These are phyloP conservation scores for Crotalus horridus DNA, from an alignment of 2,113 vertebrate species.

Conservation along the genomic window DNA sequence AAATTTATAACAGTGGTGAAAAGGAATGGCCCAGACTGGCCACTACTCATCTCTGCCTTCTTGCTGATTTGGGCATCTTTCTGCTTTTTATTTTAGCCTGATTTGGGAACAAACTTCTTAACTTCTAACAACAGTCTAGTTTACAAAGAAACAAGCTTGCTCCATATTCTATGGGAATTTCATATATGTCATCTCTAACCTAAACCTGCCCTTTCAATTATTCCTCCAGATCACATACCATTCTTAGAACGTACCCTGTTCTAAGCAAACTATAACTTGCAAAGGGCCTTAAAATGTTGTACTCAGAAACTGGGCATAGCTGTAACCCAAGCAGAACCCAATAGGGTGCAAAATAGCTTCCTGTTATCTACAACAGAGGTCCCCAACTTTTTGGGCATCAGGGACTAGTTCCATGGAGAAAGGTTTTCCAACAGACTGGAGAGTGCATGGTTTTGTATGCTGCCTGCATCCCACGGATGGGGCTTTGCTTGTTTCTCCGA, in stretches of 20 bases:
- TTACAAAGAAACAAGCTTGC: not conserved
- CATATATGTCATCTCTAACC: not conserved
- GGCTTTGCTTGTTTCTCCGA: too few species aligned
- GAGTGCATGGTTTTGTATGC: too few species aligned
- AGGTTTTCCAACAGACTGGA: too few species aligned
- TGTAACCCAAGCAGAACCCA: too few species aligned
- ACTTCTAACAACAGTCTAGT: not conserved
- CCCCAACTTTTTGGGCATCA: too few species aligned
- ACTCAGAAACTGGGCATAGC: not conserved
- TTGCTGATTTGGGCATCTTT: not conserved
- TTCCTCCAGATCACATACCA: not conserved
- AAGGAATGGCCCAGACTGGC: not conserved
- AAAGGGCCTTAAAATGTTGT: not conserved
- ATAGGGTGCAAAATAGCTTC: not conserved
- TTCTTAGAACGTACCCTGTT: not conserved
- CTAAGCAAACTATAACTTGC: not conserved
- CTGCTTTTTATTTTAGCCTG: not conserved
- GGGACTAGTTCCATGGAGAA: too few species aligned
- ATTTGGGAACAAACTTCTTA: not conserved
- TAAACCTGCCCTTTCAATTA: not conserved
- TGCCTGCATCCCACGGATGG: too few species aligned
- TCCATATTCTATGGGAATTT: not conserved
- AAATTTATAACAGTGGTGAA: not conserved
- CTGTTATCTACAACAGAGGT: too few species aligned
- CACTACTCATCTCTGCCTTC: not conserved